Evolutionary conservation across 2,113 vertebrate genomes (phyloP), one percentile per base, ranked within the genome.

Genomic region (Carassius carassius): DNA sequence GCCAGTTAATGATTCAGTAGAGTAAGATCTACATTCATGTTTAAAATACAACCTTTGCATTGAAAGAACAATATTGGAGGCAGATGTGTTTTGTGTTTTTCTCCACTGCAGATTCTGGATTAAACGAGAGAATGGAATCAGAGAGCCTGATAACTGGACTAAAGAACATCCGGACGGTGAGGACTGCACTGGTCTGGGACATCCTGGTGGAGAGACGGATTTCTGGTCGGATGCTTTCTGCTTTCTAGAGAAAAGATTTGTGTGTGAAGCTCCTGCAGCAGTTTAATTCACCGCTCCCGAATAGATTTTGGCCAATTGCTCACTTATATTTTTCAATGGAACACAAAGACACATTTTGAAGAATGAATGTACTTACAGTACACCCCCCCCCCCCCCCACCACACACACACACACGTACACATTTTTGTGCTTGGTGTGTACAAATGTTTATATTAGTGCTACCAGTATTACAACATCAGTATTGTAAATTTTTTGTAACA

Each of bases 121-220:
- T 0, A 47, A 75, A 11, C 77, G 76, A 10, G 3, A 62, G 1
- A 23, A 78, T 58, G 49, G 3, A 14, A 21, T 4, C 3, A n/a
- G 29, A 5, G 82, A 84, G 54, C 86, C 86, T 11, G 81, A 87
- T 41, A 84, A 87, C 67, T 87, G 86, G 86, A 63, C 41, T 1
- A 2, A 3, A 69, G 14, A 0, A 0, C 29, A 87, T 49, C 67
- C 56, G 1, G 9, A 9, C 1, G 82, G 87, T 44, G 62, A 86
- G n/a, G 72, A 87, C 21, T 87, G 86, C 11, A 56, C 54, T 49
- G 6, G 74, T 32, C 67, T 87, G 25, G 75, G 56, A 2, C 41
- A 85, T 10, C 1, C 21, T 0, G 0, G 78, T 29, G 29, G 54
- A 60, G 21, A 60, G 6, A 47, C 56, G 0, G 25, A 80, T 16